These are phyloP conservation scores for Poeciliopsis gracilis DNA, from an alignment of 2,797 vertebrate species.

Conservation along the genomic window DNA sequence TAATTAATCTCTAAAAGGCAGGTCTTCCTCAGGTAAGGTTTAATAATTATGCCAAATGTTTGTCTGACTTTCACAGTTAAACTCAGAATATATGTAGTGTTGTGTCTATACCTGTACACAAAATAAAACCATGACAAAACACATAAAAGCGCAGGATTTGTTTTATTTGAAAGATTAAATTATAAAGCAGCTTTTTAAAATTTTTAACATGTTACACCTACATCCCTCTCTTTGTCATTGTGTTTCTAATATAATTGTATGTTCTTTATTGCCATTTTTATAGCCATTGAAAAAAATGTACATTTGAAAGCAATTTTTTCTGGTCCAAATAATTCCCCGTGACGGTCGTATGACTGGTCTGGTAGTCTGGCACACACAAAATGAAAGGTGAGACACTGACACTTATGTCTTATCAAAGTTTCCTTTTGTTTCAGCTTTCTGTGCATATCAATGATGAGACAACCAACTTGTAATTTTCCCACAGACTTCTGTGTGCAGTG, in stretches of 20 bases:
- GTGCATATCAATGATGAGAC: conserved; percentile 26
- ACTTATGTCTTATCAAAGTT: conserved; percentile 6
- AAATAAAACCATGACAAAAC: neutral
- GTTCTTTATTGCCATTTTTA: neutral
- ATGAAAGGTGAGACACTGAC: conserved; percentile 54
- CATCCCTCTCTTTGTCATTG: neutral
- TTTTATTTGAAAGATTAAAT: neutral
- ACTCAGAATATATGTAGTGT: neutral
- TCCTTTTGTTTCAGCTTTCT: conserved; percentile 17
- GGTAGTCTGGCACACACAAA: conserved; percentile 27
- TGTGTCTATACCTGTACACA: neutral
- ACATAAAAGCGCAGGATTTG: neutral
- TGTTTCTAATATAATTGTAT: neutral
- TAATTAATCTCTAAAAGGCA: neutral
- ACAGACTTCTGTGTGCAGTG: neutral
- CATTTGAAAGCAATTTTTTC: neutral
- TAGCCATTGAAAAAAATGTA: too few species aligned
- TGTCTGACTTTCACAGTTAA: neutral
- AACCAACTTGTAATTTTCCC: conserved; percentile 46
- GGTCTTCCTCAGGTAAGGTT: neutral
- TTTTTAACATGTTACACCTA: neutral
- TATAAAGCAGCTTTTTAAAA: neutral
- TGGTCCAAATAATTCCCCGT: neutral
- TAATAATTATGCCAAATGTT: neutral
- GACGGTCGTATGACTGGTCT: neutral